Conservation (phyloP, 2,888 invertebrate species). For the Hyles lineata region DNA sequence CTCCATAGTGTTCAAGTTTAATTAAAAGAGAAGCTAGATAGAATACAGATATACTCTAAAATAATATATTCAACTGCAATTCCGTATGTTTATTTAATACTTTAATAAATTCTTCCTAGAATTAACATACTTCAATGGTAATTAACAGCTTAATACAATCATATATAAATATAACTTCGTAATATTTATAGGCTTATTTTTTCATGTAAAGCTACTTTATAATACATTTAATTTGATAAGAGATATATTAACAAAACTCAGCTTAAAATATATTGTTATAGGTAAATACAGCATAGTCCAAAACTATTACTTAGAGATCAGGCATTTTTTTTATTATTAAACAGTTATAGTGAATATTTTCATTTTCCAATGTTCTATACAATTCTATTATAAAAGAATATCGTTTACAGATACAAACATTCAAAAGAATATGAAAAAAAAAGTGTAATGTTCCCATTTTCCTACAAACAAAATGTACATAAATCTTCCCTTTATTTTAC, state of each 20-base stretch:
- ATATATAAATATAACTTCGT: constrained; percentile 15
- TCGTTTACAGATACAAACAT: too few relatives aligned
- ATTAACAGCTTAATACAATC: constrained; percentile 24
- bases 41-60: neutral
- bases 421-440: too few relatives aligned
- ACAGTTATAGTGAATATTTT: too few relatives aligned
- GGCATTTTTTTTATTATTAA: too few relatives aligned
- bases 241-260: too few relatives aligned
- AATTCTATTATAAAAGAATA: too few relatives aligned
- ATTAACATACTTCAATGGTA: constrained; percentile 16
- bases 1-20: too few relatives aligned
- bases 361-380: too few relatives aligned
- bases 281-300: neutral
- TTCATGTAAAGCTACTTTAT: neutral
- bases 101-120: constrained; percentile 24
- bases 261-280: neutral
- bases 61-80: neutral
- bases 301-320: too few relatives aligned
- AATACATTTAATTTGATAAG: neutral
- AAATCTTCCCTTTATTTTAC: too few relatives aligned
- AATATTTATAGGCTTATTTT: neutral
- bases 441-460: too few relatives aligned
- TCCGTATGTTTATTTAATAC: neutral
- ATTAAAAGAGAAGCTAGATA: neutral
- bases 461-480: too few relatives aligned